These are phyloP conservation scores for Apostichopus parvimensis DNA, from an alignment of 35 echinoderm and acorn worm genomes.

Conservation along the genomic window DNA sequence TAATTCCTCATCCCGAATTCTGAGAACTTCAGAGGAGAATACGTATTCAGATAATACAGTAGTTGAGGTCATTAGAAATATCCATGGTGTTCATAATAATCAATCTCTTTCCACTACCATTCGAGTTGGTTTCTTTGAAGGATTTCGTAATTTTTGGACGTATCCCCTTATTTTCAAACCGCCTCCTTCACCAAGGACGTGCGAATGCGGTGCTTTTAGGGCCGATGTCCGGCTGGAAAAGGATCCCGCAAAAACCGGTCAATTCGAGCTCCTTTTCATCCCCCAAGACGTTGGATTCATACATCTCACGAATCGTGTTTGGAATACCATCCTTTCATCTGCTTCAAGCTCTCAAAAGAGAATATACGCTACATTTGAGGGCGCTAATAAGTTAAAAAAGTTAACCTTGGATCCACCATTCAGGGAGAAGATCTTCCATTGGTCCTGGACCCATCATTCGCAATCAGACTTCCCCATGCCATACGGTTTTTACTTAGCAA, in stretches of 20 bases:
- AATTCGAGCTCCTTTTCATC: slow-evolving; percentile 17
- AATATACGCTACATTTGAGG: slow-evolving; percentile 40
- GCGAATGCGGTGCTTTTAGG: neutral
- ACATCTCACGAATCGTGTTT: neutral
- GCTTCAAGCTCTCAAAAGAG: slow-evolving; percentile 5
- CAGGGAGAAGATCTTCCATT: slow-evolving; percentile 12
- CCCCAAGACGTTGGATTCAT: slow-evolving; percentile 8
- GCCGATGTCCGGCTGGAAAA: neutral
- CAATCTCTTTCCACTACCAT: neutral
- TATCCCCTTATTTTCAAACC: neutral
- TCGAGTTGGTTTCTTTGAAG: slow-evolving; percentile 31
- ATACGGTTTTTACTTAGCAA: neutral
- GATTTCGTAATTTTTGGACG: neutral
- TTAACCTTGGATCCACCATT: neutral
- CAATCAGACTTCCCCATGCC: slow-evolving; percentile 39
- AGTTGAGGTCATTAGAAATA: neutral
- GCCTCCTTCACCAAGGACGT: neutral
- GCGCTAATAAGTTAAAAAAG: slow-evolving; percentile 1
- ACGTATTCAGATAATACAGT: too few relatives aligned
- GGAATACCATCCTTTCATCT: neutral
- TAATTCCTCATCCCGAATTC: too few relatives aligned
- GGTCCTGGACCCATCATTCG: slow-evolving; percentile 34
- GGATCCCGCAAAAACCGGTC: neutral
- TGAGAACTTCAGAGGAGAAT: too few relatives aligned
- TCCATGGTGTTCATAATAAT: neutral